A percentile compares a stretch with the other conserved stretches of the same genome.
These are phyloP conservation scores for Muschampia plurimacula DNA, from an alignment of 2,888 invertebrate species.

Conservation along the genomic window DNA sequence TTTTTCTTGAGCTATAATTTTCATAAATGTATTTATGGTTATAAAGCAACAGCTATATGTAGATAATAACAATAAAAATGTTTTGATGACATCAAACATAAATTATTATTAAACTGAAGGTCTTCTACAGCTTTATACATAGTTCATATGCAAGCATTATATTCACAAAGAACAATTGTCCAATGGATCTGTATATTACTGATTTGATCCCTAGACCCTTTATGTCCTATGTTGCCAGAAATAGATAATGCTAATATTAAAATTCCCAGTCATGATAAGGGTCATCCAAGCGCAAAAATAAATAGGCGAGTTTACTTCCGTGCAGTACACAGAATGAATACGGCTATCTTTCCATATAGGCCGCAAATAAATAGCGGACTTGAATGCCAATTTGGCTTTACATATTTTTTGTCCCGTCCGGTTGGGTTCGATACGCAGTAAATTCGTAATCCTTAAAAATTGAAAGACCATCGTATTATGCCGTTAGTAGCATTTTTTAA, in stretches of 20 bases:
- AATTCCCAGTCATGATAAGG: constrained; percentile 30
- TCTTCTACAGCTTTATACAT: no score
- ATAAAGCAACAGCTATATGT: no score
- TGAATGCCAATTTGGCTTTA: constrained; percentile 55
- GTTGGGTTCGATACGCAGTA: constrained; percentile 53
- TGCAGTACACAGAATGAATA: constrained; percentile 24
- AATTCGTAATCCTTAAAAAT: constrained; percentile 68
- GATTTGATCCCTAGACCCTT: constrained; percentile 1
- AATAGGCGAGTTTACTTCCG: constrained; percentile 35
- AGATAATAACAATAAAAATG: no score
- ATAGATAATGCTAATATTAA: constrained; percentile 30
- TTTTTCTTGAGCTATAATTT: no score
- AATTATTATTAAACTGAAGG: background rate
- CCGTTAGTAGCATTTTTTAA: background rate
- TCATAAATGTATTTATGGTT: no score
- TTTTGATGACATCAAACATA: background rate
- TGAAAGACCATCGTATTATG: constrained; percentile 50
- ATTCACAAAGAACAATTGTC: background rate
- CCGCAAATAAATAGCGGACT: constrained; percentile 55
- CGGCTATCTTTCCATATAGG: constrained; percentile 35
- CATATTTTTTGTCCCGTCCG: constrained; percentile 59
- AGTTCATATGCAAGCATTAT: background rate
- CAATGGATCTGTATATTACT: background rate
- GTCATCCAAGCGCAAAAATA: constrained; percentile 34
- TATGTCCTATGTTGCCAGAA: background rate